A percentile compares a stretch with the other conserved stretches of the same genome.
Conservation (phyloP, 1,140 invertebrate genomes). For the Cyclina sinensis region DNA sequence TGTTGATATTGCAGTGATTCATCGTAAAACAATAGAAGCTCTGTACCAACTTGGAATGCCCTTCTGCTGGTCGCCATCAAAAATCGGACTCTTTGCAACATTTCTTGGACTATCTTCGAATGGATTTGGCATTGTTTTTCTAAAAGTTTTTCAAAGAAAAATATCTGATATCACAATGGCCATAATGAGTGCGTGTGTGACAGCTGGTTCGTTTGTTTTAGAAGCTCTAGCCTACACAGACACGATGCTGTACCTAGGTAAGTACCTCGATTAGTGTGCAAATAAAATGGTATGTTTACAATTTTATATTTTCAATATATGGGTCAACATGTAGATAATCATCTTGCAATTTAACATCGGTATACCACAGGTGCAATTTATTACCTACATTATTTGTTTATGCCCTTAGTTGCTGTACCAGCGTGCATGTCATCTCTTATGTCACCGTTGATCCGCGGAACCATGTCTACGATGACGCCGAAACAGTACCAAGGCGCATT, state of each 20-base stretch:
- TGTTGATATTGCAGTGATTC: neutral
- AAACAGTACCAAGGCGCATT: slow-evolving; percentile 6
- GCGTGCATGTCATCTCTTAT: neutral
- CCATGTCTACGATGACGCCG: slow-evolving; percentile 15
- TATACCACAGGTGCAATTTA: no score
- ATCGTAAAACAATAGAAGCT: slow-evolving; percentile 14
- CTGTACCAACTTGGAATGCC: slow-evolving; percentile 38
- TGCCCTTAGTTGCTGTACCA: neutral
- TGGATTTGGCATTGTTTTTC: neutral
- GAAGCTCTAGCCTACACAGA: slow-evolving; percentile 31
- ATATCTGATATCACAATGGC: slow-evolving; percentile 15
- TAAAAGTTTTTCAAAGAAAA: neutral
- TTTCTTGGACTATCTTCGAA: neutral
- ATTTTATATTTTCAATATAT: no score
- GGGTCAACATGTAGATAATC: no score
- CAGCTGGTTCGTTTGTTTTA: neutral
- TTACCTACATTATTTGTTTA: no score
- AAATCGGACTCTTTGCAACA: slow-evolving; percentile 18
- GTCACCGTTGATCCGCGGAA: neutral
- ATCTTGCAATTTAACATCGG: no score
- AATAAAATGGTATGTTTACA: no score
- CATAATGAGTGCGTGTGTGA: neutral
- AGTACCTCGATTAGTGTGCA: no score
- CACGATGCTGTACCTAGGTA: slow-evolving; percentile 42
- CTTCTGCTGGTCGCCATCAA: slow-evolving; percentile 46